A percentile compares a stretch with the other conserved stretches of the same genome.
phyloP scores from a whole-genome alignment of 2,888 invertebrate species.

The Alsophila aescularia region DNA sequence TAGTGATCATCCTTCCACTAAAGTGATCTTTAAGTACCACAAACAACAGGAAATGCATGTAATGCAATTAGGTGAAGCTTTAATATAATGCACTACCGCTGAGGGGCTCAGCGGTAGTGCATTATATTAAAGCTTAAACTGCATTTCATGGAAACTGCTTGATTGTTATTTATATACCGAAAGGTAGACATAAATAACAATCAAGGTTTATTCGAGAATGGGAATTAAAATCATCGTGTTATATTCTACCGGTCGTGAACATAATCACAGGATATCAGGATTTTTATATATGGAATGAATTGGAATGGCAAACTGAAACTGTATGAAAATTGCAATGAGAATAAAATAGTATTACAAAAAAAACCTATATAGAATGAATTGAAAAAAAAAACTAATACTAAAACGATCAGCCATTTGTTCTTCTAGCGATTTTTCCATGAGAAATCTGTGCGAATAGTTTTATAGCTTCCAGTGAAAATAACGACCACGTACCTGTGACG shows the following conservation, averaged over 20 bases:
- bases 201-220: not conserved
- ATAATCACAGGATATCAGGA: not conserved
- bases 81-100: too few relatives aligned
- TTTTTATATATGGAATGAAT: not conserved
- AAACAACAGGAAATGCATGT: too few relatives aligned
- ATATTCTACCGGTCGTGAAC: not conserved
- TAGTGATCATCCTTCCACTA: too few relatives aligned
- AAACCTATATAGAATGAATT: too few relatives aligned
- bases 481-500: constrained; percentile 55
- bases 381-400: constrained; percentile 4
- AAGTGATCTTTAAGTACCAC: too few relatives aligned
- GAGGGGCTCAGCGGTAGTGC: too few relatives aligned
- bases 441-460: constrained; percentile 55
- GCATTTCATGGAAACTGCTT: not conserved
- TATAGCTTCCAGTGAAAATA: constrained; percentile 54
- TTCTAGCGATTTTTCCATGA: constrained; percentile 38
- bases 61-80: not conserved
- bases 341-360: not conserved
- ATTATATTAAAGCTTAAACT: too few relatives aligned
- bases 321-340: not conserved
- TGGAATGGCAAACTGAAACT: not conserved
- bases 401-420: constrained; percentile 38
- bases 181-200: not conserved
- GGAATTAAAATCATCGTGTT: not conserved
- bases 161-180: constrained; percentile 20